A percentile compares a stretch with the other conserved stretches of the same genome.
Conservation (phyloP, 2,113 vertebrate genomes). For the Gymnorhina tibicen region DNA sequence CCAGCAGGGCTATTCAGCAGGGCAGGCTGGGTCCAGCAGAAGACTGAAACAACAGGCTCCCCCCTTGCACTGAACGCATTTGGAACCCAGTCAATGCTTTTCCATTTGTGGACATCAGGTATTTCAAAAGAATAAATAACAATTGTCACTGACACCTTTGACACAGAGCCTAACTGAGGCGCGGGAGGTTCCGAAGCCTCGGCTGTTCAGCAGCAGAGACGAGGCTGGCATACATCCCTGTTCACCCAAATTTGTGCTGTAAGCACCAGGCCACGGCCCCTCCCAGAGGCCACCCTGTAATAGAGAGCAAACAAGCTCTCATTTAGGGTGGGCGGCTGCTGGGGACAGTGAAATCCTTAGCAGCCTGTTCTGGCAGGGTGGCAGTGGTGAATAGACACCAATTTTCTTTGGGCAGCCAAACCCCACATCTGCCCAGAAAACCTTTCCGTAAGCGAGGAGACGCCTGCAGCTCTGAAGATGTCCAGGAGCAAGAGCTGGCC, state of each 20-base stretch:
- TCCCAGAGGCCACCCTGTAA: not conserved
- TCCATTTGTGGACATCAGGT: not conserved
- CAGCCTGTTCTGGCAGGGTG: not conserved
- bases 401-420: not conserved
- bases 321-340: not conserved
- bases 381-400: not conserved
- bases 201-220: not conserved
- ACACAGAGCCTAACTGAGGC: not conserved
- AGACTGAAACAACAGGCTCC: not conserved
- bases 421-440: not conserved
- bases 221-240: fast-evolving
- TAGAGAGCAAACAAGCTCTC: not conserved
- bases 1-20: not conserved
- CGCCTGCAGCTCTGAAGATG: not conserved
- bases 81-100: not conserved
- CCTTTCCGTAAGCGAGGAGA: not conserved
- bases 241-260: not conserved
- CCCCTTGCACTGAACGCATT: not conserved
- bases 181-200: not conserved
- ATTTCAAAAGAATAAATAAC: not conserved
- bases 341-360: not conserved
- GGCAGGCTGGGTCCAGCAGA: not conserved
- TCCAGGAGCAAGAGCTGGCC: not conserved
- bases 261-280: not conserved
- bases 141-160: not conserved